These are phyloP conservation scores for Lithodes maja DNA, from an alignment of 2,888 invertebrate genomes.

Conservation along the genomic window DNA sequence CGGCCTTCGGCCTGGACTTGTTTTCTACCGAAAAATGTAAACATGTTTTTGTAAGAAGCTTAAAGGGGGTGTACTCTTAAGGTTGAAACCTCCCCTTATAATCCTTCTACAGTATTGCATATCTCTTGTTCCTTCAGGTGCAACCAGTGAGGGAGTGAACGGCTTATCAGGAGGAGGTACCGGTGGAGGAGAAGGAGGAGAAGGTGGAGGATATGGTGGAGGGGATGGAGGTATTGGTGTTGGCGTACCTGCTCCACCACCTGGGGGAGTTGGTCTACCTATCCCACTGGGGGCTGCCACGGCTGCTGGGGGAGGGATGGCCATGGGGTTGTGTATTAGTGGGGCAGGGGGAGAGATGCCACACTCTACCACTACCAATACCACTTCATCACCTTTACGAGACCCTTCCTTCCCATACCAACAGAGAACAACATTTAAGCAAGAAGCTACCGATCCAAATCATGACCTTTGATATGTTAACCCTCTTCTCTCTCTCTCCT, in stretches of 20 bases:
- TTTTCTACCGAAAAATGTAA: too few relatives aligned
- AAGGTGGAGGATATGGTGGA: constrained; percentile 54
- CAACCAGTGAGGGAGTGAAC: constrained; percentile 44
- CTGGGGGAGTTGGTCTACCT: constrained; percentile 51
- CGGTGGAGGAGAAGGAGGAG: neutral
- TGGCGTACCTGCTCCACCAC: constrained; percentile 53
- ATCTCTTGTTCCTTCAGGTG: constrained; percentile 28
- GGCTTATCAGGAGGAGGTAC: constrained; percentile 2
- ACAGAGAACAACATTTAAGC: constrained; percentile 24
- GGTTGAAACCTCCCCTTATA: too few relatives aligned
- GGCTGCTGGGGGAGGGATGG: constrained; percentile 52
- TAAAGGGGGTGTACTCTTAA: too few relatives aligned
- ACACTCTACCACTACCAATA: neutral
- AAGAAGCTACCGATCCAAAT: constrained; percentile 42
- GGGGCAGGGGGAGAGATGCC: neutral
- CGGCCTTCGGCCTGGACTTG: too few relatives aligned
- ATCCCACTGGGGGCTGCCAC: constrained; percentile 57
- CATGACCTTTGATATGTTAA: constrained; percentile 9
- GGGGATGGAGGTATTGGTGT: constrained; percentile 59
- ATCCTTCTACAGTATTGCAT: too few relatives aligned
- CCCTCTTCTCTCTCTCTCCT: too few relatives aligned
- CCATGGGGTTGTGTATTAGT: constrained; percentile 26
- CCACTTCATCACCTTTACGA: neutral
- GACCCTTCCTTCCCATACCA: neutral
- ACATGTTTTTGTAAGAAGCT: too few relatives aligned